A percentile compares a stretch with the other conserved stretches of the same genome.
Conservation (phyloP, 2,113 vertebrate genomes). For the Lepus timidus region DNA sequence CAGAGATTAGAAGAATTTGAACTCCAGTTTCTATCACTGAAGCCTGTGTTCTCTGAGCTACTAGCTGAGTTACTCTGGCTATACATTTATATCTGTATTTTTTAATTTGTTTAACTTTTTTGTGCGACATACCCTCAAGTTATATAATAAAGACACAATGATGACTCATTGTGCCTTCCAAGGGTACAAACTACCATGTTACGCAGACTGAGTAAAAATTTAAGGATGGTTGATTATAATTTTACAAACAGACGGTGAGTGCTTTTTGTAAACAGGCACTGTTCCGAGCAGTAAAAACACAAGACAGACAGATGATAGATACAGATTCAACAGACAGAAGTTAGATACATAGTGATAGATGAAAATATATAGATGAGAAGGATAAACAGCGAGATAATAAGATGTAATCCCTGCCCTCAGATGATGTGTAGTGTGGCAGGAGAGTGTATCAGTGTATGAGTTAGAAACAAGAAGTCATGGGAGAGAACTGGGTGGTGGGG, state of each 20-base stretch:
- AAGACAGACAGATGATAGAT: not conserved
- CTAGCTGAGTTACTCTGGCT: not conserved
- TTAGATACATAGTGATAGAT: not conserved
- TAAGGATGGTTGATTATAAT: not conserved
- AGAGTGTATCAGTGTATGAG: not conserved
- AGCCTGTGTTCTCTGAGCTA: not conserved
- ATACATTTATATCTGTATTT: not conserved
- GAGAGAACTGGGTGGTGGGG: accelerated
- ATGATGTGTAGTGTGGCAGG: not conserved
- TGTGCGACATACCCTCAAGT: not conserved
- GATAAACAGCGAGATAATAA: not conserved
- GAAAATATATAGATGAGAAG: not conserved
- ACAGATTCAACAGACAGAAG: too few species aligned
- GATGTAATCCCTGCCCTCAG: not conserved
- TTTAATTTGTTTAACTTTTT: not conserved
- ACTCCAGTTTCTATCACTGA: not conserved
- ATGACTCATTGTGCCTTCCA: not conserved
- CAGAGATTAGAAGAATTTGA: not conserved
- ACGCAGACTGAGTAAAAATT: not conserved
- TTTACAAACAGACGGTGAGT: not conserved
- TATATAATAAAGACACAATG: not conserved
- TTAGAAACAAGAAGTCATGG: not conserved
- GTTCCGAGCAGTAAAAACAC: not conserved
- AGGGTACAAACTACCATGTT: not conserved
- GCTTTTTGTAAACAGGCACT: not conserved